These are phyloP conservation scores for Hozukius guyotensis DNA, from an alignment of 2,797 vertebrate species.

Conservation along the genomic window DNA sequence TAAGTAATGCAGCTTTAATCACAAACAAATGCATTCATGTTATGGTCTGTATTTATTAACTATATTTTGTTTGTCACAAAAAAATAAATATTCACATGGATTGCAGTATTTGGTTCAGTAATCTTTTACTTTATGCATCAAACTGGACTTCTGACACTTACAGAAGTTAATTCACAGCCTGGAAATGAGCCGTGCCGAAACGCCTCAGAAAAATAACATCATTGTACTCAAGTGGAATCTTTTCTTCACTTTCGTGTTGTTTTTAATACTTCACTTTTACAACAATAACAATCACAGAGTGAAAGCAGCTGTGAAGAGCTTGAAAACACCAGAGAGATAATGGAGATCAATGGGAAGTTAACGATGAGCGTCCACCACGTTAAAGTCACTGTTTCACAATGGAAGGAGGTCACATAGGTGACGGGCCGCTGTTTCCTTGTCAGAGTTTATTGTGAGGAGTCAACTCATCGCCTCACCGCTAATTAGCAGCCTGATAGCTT, in stretches of 20 bases:
- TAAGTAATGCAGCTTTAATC: no score
- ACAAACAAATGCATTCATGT: no score
- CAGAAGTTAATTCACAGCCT: neutral
- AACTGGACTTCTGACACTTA: neutral
- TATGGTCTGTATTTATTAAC: neutral
- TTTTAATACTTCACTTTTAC: neutral
- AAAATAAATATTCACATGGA: neutral
- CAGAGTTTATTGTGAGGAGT: constrained; percentile 6
- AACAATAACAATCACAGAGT: neutral
- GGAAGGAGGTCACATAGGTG: constrained; percentile 46
- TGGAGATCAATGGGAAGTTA: constrained; percentile 54
- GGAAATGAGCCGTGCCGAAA: neutral
- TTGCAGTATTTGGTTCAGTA: neutral
- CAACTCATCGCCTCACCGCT: constrained; percentile 18
- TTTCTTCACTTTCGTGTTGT: neutral
- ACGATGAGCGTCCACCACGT: constrained; percentile 40
- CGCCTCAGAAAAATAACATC: neutral
- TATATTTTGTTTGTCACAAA: neutral
- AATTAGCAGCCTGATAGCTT: constrained; percentile 51
- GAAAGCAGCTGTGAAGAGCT: constrained; percentile 20
- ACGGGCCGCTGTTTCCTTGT: constrained; percentile 41
- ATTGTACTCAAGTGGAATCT: neutral
- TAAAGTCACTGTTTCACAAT: constrained; percentile 19
- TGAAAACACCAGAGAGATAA: constrained; percentile 29
- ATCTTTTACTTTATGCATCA: neutral